phyloP scores from a whole-genome alignment of 2,888 invertebrate genomes.

The Luperina testacea region DNA sequence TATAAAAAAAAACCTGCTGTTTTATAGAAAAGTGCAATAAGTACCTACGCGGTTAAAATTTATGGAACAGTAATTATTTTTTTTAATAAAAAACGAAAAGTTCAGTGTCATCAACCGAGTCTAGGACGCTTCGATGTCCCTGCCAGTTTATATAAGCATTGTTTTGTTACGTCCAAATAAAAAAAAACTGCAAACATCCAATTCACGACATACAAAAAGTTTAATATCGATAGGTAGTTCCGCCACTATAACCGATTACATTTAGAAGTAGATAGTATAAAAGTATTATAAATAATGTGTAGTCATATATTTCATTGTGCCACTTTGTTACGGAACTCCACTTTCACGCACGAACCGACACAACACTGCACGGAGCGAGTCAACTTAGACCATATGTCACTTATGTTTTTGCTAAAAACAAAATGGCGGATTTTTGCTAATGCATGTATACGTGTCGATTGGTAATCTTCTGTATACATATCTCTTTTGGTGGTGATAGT shows the following conservation, averaged over 20 bases:
- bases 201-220: constrained; percentile 14
- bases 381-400: constrained; percentile 50
- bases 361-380: constrained; percentile 46
- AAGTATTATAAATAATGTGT: constrained; percentile 55
- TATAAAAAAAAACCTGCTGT: no score
- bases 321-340: constrained; percentile 59
- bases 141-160: neutral
- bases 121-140: no score
- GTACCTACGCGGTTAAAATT: no score
- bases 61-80: no score
- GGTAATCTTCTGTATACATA: neutral
- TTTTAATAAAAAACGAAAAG: no score
- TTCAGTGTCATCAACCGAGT: no score
- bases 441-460: neutral
- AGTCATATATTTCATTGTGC: constrained; percentile 63
- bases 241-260: constrained; percentile 29
- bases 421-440: constrained; percentile 44
- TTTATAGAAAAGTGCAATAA: no score
- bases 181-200: neutral
- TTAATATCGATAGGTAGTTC: constrained; percentile 28
- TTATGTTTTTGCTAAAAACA: constrained; percentile 49
- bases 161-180: neutral
- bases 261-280: constrained; percentile 42
- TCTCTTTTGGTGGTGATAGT: neutral
- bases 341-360: constrained; percentile 58